A percentile compares a stretch with the other conserved stretches of the same genome.
These are phyloP conservation scores for Salvelinus sp. DNA, from an alignment of 2,113 vertebrate species.

Conservation along the genomic window DNA sequence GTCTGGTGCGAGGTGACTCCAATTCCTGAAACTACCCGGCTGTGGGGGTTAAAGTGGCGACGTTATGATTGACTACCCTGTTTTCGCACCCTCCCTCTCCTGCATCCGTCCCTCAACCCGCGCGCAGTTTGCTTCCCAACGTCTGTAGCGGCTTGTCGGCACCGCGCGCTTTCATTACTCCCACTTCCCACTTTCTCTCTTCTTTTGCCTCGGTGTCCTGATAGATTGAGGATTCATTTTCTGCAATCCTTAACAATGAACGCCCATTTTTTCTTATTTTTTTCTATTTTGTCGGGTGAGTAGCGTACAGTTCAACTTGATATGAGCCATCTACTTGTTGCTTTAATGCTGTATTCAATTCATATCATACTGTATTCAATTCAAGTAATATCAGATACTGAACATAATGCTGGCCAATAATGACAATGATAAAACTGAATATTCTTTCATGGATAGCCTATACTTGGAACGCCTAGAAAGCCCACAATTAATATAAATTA, in stretches of 20 bases:
- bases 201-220: constrained; percentile 24
- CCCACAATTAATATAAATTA: not conserved
- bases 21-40: not conserved
- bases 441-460: not conserved
- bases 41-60: not conserved
- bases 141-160: constrained; percentile 1
- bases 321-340: constrained; percentile 63
- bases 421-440: not conserved
- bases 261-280: constrained; percentile 24
- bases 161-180: constrained; percentile 32
- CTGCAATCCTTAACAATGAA: constrained; percentile 48
- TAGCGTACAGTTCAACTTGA: not conserved
- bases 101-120: constrained; percentile 18
- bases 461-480: not conserved
- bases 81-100: constrained; percentile 22
- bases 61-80: no score
- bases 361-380: not conserved
- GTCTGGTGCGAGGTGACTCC: not conserved
- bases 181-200: constrained; percentile 37
- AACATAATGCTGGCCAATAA: not conserved
- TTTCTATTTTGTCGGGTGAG: constrained; percentile 65
- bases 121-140: constrained; percentile 23
- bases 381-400: not conserved
- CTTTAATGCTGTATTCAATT: constrained; percentile 8
- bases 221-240: constrained; percentile 39